These are phyloP conservation scores for Calameuta idolon DNA, from an alignment of 2,888 invertebrate genomes.

Conservation along the genomic window DNA sequence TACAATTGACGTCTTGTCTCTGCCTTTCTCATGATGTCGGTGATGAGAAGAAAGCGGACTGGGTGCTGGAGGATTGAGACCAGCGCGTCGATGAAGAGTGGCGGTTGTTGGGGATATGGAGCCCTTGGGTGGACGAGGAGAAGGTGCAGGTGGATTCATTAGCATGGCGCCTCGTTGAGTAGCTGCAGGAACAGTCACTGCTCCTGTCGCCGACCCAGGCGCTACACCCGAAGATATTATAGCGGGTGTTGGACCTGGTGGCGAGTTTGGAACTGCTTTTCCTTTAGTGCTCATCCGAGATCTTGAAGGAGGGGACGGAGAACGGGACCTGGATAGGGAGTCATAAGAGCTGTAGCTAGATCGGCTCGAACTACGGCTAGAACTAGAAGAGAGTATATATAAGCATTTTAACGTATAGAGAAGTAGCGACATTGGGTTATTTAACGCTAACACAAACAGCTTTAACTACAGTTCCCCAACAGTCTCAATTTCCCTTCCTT, in stretches of 20 bases:
- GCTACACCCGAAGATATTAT: slow-evolving; percentile 18
- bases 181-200: slow-evolving; percentile 68
- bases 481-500: no score
- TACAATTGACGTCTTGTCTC: slow-evolving; percentile 60
- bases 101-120: slow-evolving; percentile 63
- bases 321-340: slow-evolving; percentile 68
- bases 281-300: slow-evolving; percentile 62
- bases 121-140: slow-evolving; percentile 68
- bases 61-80: slow-evolving; percentile 63
- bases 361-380: slow-evolving; percentile 68
- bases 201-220: slow-evolving; percentile 28
- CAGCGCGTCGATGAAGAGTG: slow-evolving; percentile 61
- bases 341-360: slow-evolving; percentile 69
- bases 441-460: no score
- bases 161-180: slow-evolving; percentile 75
- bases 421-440: no score
- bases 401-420: slow-evolving; percentile 18
- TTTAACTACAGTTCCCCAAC: no score
- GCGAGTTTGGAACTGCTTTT: slow-evolving; percentile 53
- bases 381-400: slow-evolving; percentile 60
- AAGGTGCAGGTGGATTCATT: slow-evolving; percentile 82
- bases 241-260: slow-evolving; percentile 52
- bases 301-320: slow-evolving; percentile 67
- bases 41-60: slow-evolving; percentile 52
- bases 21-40: slow-evolving; percentile 56